phyloP scores from a whole-genome alignment of 1,140 invertebrate species.

The Brachionus paranguensis region DNA sequence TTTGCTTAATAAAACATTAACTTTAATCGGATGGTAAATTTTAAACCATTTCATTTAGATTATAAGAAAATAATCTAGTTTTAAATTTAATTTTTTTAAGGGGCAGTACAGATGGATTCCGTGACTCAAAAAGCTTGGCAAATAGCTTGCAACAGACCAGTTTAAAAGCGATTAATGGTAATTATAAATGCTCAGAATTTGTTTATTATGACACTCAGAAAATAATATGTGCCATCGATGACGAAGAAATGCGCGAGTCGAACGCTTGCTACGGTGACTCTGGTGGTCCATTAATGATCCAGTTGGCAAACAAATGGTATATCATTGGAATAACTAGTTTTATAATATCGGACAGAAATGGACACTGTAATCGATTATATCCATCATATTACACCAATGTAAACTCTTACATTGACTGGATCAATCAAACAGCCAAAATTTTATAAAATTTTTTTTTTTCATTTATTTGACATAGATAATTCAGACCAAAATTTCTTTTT shows the following conservation, averaged over 20 bases:
- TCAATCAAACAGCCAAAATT: not conserved
- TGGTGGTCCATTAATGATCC: not conserved
- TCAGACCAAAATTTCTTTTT: slow-evolving; percentile 12
- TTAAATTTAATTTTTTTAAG: not conserved
- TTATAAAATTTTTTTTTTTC: not conserved
- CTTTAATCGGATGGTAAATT: slow-evolving; percentile 7
- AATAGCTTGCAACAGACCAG: not conserved
- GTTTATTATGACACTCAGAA: not conserved
- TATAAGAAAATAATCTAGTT: not conserved
- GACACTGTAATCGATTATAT: not conserved
- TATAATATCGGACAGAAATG: not conserved
- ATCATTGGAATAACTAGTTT: not conserved
- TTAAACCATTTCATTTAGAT: not conserved
- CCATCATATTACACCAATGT: slow-evolving; percentile 7
- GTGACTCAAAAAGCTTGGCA: not conserved
- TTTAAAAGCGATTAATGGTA: not conserved
- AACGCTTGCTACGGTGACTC: slow-evolving; percentile 23
- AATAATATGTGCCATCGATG: not conserved
- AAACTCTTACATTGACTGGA: not conserved
- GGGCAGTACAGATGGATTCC: not conserved
- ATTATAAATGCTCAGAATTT: not conserved
- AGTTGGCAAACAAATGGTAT: not conserved
- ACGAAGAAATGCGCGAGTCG: not conserved
- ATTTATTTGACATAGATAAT: not conserved
- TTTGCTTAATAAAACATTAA: not conserved